Conservation (phyloP, 2,113 vertebrate genomes). For the Bubo blakistoni region DNA sequence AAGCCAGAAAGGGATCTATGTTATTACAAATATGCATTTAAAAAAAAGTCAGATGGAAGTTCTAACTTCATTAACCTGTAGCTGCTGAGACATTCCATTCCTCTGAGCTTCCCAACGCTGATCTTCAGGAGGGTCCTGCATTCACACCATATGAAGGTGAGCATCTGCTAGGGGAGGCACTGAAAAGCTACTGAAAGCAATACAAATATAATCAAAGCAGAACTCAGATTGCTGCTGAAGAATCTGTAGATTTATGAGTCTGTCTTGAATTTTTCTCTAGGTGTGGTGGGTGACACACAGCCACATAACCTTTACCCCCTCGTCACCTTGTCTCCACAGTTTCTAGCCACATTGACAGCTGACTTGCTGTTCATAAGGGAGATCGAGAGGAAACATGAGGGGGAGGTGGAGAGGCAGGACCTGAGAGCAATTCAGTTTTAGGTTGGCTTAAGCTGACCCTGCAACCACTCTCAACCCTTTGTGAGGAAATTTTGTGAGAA, state of each 20-base stretch:
- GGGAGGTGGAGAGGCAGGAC: rapidly evolving
- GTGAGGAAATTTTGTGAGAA: neutral
- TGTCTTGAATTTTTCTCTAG: neutral
- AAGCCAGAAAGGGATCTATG: neutral
- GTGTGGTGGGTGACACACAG: neutral
- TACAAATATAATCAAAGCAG: neutral
- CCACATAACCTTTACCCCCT: neutral
- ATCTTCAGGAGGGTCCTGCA: neutral
- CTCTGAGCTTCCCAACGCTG: neutral
- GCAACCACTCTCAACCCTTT: neutral
- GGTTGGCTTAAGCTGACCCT: neutral
- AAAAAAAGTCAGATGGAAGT: neutral
- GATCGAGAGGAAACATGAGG: neutral
- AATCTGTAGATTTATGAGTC: neutral
- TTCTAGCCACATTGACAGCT: neutral
- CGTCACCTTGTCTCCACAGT: neutral
- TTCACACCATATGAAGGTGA: neutral
- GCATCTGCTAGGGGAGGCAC: neutral
- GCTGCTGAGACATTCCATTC: neutral
- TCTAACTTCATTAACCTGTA: neutral
- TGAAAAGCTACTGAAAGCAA: neutral
- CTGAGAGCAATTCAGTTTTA: neutral
- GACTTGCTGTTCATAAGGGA: neutral
- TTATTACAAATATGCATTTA: neutral
- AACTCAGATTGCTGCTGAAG: neutral